These are phyloP conservation scores for Gobio gobio DNA, from an alignment of 2,113 vertebrate genomes.

Conservation along the genomic window DNA sequence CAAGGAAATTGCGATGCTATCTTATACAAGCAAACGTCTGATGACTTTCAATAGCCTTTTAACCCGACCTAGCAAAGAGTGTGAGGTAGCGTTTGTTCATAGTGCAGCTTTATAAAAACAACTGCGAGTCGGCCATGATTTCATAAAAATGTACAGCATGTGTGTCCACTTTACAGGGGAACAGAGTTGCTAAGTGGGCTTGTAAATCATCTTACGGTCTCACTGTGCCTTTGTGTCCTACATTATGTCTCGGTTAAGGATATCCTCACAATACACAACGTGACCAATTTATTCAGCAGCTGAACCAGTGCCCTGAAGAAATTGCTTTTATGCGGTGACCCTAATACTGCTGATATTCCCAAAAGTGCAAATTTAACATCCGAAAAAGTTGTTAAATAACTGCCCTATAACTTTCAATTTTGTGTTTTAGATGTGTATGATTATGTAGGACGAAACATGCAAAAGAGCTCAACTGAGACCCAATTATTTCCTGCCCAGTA, in stretches of 20 bases:
- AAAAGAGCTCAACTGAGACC: conserved; percentile 2
- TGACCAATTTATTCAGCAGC: neutral
- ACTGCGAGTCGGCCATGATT: neutral
- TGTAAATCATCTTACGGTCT: conserved; percentile 20
- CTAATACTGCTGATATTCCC: conserved; percentile 11
- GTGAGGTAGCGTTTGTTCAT: neutral
- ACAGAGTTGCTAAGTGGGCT: conserved; percentile 27
- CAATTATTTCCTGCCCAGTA: neutral
- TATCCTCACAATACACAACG: conserved; percentile 31
- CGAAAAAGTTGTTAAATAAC: conserved; percentile 22
- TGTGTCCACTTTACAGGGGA: conserved; percentile 3
- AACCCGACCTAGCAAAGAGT: neutral
- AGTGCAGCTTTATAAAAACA: neutral
- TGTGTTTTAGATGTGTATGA: neutral
- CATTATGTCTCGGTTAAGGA: conserved; percentile 27
- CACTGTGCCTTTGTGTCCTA: conserved; percentile 29
- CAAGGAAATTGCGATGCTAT: conserved; percentile 27
- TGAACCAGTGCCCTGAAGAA: conserved; percentile 32
- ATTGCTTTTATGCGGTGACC: conserved; percentile 25
- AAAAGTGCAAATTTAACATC: neutral
- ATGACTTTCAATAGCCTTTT: conserved; percentile 5
- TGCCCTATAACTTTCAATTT: neutral
- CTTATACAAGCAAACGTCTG: neutral
- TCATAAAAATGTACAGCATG: neutral
- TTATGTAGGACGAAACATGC: neutral